Evolutionary conservation across 1,140 invertebrate species (phyloP).

Genomic region (Drosophila persimilis): DNA sequence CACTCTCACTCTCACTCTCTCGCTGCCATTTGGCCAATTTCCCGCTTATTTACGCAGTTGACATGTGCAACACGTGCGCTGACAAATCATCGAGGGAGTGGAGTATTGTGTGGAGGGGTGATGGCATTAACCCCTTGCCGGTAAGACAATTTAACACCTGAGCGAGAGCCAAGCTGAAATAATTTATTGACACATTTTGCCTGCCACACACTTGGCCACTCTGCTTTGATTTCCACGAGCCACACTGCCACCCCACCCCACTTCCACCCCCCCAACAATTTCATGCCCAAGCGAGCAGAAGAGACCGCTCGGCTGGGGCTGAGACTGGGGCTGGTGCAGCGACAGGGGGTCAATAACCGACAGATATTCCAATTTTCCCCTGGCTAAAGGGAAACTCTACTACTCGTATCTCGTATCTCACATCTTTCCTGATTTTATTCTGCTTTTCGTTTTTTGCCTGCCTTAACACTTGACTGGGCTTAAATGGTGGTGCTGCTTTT

Average conservation of each 20-base stretch:
- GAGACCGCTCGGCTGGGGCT: conserved; percentile 21
- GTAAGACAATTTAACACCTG: conserved; percentile 75
- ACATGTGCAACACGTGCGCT: conserved; percentile 73
- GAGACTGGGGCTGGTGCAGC: neutral
- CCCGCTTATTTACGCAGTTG: conserved; percentile 71
- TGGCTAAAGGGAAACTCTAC: conserved; percentile 11
- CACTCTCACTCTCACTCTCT: neutral
- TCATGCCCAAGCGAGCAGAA: conserved; percentile 61
- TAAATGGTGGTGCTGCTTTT: conserved; percentile 41
- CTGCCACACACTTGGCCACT: conserved; percentile 50
- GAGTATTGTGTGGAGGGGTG: neutral
- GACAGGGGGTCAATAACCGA: conserved; percentile 47
- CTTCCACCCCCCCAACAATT: conserved; percentile 40
- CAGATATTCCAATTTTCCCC: neutral
- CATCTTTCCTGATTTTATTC: conserved; percentile 21
- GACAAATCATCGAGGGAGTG: conserved; percentile 54
- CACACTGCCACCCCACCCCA: neutral
- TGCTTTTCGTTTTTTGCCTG: conserved; percentile 33
- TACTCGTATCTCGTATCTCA: conserved; percentile 22
- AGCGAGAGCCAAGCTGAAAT: conserved; percentile 42
- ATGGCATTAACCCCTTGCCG: conserved; percentile 48
- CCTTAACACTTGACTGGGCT: conserved; percentile 68
- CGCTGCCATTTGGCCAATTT: conserved; percentile 52
- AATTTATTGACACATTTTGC: conserved; percentile 77
- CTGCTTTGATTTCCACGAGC: conserved; percentile 50